These are phyloP conservation scores for Platorchestia sp. DNA, from an alignment of 1,140 invertebrate genomes.

Conservation along the genomic window DNA sequence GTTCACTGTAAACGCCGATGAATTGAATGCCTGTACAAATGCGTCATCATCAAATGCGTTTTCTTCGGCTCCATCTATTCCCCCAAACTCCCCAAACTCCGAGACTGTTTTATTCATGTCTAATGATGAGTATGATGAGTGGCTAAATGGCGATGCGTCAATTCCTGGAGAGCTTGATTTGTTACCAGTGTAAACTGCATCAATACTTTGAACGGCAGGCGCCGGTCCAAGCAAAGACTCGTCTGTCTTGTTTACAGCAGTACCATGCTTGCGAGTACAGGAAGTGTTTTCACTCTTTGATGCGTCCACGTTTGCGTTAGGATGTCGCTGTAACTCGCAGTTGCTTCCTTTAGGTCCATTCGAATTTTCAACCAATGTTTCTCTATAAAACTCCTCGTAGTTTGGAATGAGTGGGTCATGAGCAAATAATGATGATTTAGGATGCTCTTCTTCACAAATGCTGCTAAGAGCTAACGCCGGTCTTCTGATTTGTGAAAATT, in stretches of 20 bases:
- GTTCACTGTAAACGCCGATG: background rate
- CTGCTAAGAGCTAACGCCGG: background rate
- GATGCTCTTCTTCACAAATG: background rate
- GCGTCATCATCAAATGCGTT: background rate
- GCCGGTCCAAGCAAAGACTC: background rate
- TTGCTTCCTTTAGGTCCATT: background rate
- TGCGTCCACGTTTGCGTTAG: background rate
- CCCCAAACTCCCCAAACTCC: slow-evolving; percentile 8
- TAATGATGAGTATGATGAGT: background rate
- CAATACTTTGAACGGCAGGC: background rate
- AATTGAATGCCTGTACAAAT: slow-evolving; percentile 16
- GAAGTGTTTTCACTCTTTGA: background rate
- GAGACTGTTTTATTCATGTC: background rate
- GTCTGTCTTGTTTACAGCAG: background rate
- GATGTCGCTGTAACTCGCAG: background rate
- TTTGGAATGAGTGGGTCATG: background rate
- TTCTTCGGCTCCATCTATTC: background rate
- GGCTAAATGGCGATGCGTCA: background rate
- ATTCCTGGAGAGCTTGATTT: background rate
- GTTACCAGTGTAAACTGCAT: background rate
- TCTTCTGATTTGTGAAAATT: background rate
- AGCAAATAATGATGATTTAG: background rate
- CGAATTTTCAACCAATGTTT: background rate
- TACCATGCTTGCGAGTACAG: background rate
- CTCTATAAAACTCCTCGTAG: background rate